These are phyloP conservation scores for Venturia canescens DNA, from an alignment of 1,140 invertebrate species.

Conservation along the genomic window DNA sequence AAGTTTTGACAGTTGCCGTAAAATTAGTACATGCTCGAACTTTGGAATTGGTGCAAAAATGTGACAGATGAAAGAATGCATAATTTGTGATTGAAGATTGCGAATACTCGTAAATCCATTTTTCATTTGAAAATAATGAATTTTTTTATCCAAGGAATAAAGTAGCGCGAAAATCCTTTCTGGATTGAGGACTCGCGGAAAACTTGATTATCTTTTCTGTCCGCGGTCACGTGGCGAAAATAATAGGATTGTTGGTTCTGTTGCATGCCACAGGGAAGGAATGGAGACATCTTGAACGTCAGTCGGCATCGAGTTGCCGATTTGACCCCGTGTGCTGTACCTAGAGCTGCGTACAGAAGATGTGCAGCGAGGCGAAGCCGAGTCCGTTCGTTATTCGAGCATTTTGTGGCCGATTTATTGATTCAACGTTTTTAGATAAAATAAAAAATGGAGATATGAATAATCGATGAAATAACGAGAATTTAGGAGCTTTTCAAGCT, in stretches of 20 bases:
- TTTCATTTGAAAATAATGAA: too few relatives aligned
- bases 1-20: too few relatives aligned
- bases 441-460: neutral
- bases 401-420: conserved; percentile 14
- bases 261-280: conserved; percentile 70
- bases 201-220: neutral
- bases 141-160: too few relatives aligned
- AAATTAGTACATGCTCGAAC: too few relatives aligned
- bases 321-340: conserved; percentile 32
- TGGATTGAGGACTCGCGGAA: too few relatives aligned
- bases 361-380: conserved; percentile 40
- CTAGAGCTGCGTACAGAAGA: conserved; percentile 44
- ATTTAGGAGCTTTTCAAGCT: conserved; percentile 7
- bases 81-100: too few relatives aligned
- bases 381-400: conserved; percentile 45
- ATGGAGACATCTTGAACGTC: conserved; percentile 55
- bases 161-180: too few relatives aligned
- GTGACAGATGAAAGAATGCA: too few relatives aligned
- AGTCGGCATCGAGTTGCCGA: conserved; percentile 22
- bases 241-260: conserved; percentile 60
- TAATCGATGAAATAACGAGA: neutral
- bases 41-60: too few relatives aligned
- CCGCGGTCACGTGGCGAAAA: conserved; percentile 17
- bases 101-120: too few relatives aligned
- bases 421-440: neutral